These are phyloP conservation scores for Cossypha heuglini DNA, from an alignment of 2,797 vertebrate species.

Conservation along the genomic window DNA sequence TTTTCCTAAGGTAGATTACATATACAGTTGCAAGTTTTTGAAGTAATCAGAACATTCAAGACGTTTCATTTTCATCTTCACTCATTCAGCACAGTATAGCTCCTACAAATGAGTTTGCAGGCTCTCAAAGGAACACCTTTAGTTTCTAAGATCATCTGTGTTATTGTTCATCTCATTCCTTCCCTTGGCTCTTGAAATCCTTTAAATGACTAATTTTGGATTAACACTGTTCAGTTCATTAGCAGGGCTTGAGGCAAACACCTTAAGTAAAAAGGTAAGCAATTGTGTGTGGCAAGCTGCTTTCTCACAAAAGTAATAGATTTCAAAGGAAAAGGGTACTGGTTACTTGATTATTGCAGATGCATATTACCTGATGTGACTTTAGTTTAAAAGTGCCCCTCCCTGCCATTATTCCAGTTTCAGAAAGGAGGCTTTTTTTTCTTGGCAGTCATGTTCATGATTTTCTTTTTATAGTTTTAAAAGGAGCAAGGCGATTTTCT, in stretches of 20 bases:
- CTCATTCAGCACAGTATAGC: background rate
- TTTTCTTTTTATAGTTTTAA: background rate
- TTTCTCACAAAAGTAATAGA: background rate
- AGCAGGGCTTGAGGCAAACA: background rate
- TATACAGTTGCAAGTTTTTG: background rate
- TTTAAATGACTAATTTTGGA: constrained; percentile 25
- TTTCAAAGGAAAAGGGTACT: background rate
- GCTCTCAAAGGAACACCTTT: background rate
- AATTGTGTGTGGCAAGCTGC: background rate
- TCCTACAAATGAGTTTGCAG: background rate
- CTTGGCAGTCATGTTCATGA: background rate
- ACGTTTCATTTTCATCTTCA: background rate
- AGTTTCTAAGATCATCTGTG: background rate
- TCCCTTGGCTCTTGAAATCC: constrained; percentile 6
- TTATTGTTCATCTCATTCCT: background rate
- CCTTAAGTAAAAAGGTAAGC: background rate
- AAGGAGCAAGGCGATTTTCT: background rate
- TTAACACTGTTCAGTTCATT: background rate
- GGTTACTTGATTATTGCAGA: background rate
- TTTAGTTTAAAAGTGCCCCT: background rate
- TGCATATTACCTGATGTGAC: background rate
- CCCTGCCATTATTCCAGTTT: background rate
- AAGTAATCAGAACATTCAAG: background rate
- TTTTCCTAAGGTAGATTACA: background rate
- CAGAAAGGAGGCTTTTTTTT: background rate